phyloP scores from a whole-genome alignment of 2,113 vertebrate genomes.

The Chrysemys picta region DNA sequence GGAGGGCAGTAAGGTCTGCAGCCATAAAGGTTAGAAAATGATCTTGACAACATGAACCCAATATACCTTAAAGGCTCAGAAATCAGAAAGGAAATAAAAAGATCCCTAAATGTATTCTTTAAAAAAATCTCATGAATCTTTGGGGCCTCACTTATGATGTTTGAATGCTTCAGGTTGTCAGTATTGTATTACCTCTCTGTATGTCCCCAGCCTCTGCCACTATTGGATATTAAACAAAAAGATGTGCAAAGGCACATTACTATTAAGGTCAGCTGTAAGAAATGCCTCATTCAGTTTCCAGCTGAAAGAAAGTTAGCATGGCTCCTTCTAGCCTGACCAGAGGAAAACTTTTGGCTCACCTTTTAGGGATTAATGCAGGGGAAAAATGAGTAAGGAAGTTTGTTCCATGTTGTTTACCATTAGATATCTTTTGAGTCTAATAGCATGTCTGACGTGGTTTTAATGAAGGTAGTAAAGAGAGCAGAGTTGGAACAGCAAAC shows the following conservation, averaged over 20 bases:
- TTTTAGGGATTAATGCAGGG: background rate
- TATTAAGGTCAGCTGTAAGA: background rate
- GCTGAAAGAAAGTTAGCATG: background rate
- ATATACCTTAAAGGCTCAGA: background rate
- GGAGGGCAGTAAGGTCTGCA: background rate
- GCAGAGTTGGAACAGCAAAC: accelerated
- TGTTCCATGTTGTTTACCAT: background rate
- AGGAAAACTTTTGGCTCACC: background rate
- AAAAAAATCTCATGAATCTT: background rate
- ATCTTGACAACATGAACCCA: background rate
- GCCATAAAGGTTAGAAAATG: background rate
- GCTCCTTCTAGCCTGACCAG: background rate
- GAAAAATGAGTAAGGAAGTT: background rate
- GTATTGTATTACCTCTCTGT: background rate
- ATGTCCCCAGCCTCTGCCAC: background rate
- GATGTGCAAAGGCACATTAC: background rate
- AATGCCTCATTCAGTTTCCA: background rate
- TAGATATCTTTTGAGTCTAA: background rate
- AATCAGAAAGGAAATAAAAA: background rate
- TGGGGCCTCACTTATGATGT: background rate
- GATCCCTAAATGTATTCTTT: background rate
- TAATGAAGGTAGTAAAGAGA: background rate
- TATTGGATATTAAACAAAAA: background rate
- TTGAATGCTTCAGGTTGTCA: background rate
- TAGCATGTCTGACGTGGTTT: background rate